Percentiles rank a stretch among this genome's conserved stretches.
Conservation (phyloP, 2,888 invertebrate genomes). For the Mechanitis messenoides region DNA sequence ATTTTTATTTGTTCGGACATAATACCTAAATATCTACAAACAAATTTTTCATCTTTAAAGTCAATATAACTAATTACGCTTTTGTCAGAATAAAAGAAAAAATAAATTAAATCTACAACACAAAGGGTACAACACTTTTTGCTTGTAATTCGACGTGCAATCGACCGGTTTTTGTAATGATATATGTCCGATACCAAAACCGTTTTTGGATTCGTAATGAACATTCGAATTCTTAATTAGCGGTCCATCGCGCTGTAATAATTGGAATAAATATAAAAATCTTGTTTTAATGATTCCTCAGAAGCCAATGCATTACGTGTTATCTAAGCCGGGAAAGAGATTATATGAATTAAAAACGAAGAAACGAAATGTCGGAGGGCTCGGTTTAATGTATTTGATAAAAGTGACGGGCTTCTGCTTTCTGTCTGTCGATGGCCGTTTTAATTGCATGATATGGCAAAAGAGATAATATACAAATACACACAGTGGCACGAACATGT, state of each 20-base stretch:
- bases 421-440: constrained; percentile 56
- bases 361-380: constrained; percentile 62
- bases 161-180: constrained; percentile 27
- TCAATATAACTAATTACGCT: neutral
- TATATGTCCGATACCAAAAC: constrained; percentile 25
- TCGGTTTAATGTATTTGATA: constrained; percentile 75
- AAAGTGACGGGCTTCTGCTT: constrained; percentile 73
- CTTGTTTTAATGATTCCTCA: constrained; percentile 68
- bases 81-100: constrained; percentile 19
- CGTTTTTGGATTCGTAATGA: constrained; percentile 28
- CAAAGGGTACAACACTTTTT: constrained; percentile 21
- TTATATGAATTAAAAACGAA: constrained; percentile 54
- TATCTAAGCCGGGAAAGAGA: constrained; percentile 60
- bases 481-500: constrained; percentile 46
- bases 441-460: constrained; percentile 72
- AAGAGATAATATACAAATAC: constrained; percentile 40
- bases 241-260: constrained; percentile 47
- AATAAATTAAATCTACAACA: constrained; percentile 18
- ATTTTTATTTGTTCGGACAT: neutral
- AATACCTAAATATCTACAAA: constrained; percentile 7
- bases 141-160: constrained; percentile 25
- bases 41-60: neutral
- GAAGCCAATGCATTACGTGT: constrained; percentile 67
- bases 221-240: constrained; percentile 53
- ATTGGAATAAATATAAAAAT: constrained; percentile 49